Evolutionary conservation across 2,797 vertebrate species (phyloP), one percentile per base, ranked within the genome.

Genomic region (Aphelocoma californica): DNA sequence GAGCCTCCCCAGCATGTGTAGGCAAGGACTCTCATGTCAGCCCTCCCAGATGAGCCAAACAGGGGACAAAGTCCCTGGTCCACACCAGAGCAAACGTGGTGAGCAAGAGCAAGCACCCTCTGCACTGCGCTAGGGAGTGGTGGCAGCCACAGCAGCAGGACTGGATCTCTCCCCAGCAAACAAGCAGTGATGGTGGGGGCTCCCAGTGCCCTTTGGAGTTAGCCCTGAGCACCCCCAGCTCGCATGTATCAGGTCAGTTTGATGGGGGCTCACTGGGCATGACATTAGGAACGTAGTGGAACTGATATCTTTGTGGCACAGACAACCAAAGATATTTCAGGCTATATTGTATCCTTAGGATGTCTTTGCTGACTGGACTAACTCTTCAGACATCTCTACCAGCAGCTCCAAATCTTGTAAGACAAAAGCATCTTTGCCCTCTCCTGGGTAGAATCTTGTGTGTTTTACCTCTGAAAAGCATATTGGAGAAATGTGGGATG

Each of bases 71-170:
- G 28, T 36, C 44, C 31, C 32, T 44, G 12, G 16, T 53, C 54
- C 42, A 2, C 31, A 10, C n/a, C 45, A 20, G 20, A 42, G 48
- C 26, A 19, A 71, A 56, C 0, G 2, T 7, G 47, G 40, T 51
- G 32, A 71, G 54, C n/a, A 23, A 32, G 57, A 64, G 12, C 0
- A 0, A 81, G 38, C 7, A 4, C 31, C 14, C 51, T 61, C 24
- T 26, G 17, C 65, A 28, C 23, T 65, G 47, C 0, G 0, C 38
- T 53, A 31, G 60, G 25, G 28, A 45, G 45, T 6, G 31, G 50
- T 2, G 21, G 20, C 73, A 53, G 45, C 47, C 51, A 53, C 48
- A 77, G 53, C 5, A 6, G 51, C 40, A 66, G 38, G 44, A 50
- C 40, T 29, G 51, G 28, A 40, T n/a, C 29, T 54, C 44, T 75